phyloP scores from a whole-genome alignment of 2,113 vertebrate genomes.

The Microcebus griseorufus region DNA sequence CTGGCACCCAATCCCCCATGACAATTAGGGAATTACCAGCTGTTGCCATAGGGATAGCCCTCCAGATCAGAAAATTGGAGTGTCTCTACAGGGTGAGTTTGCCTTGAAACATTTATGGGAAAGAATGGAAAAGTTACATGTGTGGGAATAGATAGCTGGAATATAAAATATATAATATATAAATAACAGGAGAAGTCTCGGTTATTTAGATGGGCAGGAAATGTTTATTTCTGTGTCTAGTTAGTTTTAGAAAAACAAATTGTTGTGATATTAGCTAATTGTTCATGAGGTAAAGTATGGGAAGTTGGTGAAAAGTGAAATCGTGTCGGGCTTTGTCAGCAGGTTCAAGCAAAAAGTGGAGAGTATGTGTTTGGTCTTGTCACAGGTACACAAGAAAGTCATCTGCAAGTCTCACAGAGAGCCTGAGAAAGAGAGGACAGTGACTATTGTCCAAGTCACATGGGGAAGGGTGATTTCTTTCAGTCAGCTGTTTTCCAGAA shows the following conservation, averaged over 20 bases:
- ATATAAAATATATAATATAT: no score
- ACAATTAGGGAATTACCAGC: background rate
- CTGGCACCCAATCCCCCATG: fast-evolving
- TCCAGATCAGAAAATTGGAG: background rate
- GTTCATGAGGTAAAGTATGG: background rate
- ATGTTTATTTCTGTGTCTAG: background rate
- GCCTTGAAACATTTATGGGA: background rate
- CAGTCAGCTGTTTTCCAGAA: background rate
- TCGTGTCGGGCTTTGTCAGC: background rate
- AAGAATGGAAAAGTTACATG: background rate
- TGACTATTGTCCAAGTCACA: background rate
- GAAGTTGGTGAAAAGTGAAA: background rate
- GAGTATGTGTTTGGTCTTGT: background rate
- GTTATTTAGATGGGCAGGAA: background rate
- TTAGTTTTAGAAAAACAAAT: background rate
- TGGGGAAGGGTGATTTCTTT: background rate
- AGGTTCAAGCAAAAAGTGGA: background rate
- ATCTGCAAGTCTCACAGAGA: fast-evolving
- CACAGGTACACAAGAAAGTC: background rate
- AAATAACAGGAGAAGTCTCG: background rate
- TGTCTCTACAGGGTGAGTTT: background rate
- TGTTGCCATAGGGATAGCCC: background rate
- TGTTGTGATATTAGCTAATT: background rate
- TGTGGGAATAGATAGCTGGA: background rate
- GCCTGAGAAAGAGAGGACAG: background rate